Conservation (phyloP, 2,797 vertebrate species). For the Artibeus jamaicensis region DNA sequence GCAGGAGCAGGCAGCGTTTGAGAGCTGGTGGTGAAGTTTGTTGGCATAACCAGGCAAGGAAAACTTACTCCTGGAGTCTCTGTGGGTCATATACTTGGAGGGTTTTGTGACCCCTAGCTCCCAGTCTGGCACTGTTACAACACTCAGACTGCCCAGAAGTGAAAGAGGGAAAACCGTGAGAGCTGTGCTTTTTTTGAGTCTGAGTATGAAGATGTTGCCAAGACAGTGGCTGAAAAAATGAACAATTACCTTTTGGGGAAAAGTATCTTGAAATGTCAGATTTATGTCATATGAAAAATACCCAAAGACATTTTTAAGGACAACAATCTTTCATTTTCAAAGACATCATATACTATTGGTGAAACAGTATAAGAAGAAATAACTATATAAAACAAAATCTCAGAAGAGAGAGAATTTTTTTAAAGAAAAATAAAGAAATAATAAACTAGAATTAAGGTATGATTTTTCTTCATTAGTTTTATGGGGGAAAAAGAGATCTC, state of each 20-base stretch:
- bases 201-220: slow-evolving; percentile 91
- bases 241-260: slow-evolving; percentile 93
- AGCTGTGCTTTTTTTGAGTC: slow-evolving; percentile 90
- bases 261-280: slow-evolving; percentile 90
- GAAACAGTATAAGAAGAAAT: slow-evolving; percentile 84
- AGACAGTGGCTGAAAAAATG: slow-evolving; percentile 92
- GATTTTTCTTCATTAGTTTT: slow-evolving; percentile 88
- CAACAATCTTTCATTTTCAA: slow-evolving; percentile 79
- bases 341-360: slow-evolving; percentile 81
- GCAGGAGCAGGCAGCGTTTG: slow-evolving; percentile 73
- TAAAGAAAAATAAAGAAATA: slow-evolving; percentile 88
- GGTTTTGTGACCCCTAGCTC: slow-evolving; percentile 87
- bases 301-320: slow-evolving; percentile 85
- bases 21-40: slow-evolving; percentile 83
- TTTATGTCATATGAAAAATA: slow-evolving; percentile 87
- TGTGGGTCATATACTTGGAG: slow-evolving; percentile 86
- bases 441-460: slow-evolving; percentile 86
- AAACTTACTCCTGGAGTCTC: slow-evolving; percentile 87
- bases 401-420: slow-evolving; percentile 85
- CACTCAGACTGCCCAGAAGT: slow-evolving; percentile 87
- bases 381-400: slow-evolving; percentile 68
- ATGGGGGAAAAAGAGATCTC: neutral
- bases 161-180: slow-evolving; percentile 90
- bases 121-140: slow-evolving; percentile 87
- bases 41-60: slow-evolving; percentile 37